A percentile compares a stretch with the other conserved stretches of the same genome.
These are phyloP conservation scores for Oryzias dopingdopingensis DNA, from an alignment of 2,797 vertebrate genomes.

Conservation along the genomic window DNA sequence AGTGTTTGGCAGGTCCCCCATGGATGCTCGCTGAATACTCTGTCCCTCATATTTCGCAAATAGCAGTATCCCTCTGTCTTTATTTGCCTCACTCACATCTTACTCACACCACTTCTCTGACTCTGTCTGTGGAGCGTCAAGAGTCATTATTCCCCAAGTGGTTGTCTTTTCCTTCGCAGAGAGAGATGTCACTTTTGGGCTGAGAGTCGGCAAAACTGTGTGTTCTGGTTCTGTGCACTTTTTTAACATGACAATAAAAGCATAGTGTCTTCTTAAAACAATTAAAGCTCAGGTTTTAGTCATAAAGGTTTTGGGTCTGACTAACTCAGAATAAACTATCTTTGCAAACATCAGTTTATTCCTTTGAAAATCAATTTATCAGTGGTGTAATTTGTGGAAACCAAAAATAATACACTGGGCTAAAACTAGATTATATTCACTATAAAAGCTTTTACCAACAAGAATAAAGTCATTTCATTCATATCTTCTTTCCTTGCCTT, in stretches of 20 bases:
- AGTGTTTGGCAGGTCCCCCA: constrained; percentile 44
- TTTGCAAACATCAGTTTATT: too few species aligned
- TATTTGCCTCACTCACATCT: constrained; percentile 13
- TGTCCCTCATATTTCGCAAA: constrained; percentile 22
- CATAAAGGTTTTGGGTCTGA: too few species aligned
- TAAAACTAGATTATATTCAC: too few species aligned
- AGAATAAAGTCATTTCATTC: too few species aligned
- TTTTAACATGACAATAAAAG: background rate
- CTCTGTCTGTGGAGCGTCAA: constrained; percentile 10
- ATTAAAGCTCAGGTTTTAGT: too few species aligned
- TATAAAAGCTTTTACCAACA: too few species aligned
- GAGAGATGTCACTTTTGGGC: constrained; percentile 29
- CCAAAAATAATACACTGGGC: too few species aligned
- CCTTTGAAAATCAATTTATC: too few species aligned
- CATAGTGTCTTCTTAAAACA: background rate
- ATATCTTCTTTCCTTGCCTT: too few species aligned
- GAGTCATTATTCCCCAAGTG: constrained; percentile 38
- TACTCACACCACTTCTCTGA: constrained; percentile 8
- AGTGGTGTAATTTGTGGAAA: too few species aligned
- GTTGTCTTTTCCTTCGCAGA: constrained; percentile 28
- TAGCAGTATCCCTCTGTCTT: constrained; percentile 13
- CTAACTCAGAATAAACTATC: too few species aligned
- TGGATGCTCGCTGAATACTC: constrained; percentile 17
- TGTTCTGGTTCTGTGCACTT: background rate
- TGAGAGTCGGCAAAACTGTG: background rate